Conservation (phyloP, 2,797 vertebrate genomes). For the Sphenopsis melanotis region DNA sequence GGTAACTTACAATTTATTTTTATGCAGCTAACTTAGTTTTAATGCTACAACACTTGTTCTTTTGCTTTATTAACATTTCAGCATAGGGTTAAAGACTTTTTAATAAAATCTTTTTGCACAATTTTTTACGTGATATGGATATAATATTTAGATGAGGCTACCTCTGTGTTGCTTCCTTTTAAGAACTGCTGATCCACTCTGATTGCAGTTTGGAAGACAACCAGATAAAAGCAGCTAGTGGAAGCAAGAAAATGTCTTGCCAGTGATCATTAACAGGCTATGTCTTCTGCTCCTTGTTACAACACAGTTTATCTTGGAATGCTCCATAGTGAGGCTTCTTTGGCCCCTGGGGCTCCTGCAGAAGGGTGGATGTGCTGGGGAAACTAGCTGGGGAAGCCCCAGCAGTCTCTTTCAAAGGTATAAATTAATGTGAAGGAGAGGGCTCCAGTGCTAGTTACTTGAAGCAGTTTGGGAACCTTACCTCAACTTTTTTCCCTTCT, state of each 20-base stretch:
- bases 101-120: not conserved
- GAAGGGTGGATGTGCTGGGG: not conserved
- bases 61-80: not conserved
- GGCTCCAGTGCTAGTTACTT: not conserved
- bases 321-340: not conserved
- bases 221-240: not conserved
- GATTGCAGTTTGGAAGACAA: not conserved
- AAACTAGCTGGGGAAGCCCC: not conserved
- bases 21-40: not conserved
- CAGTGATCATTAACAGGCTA: not conserved
- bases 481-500: not conserved
- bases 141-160: not conserved
- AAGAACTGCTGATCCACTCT: not conserved
- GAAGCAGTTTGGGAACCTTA: not conserved
- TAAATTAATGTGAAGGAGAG: not conserved
- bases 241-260: not conserved
- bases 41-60: not conserved
- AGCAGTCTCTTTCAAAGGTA: not conserved
- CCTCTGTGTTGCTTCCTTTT: not conserved
- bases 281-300: not conserved
- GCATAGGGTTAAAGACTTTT: not conserved
- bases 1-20: slow-evolving; percentile 70
- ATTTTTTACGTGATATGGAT: not conserved
- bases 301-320: not conserved
- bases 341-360: not conserved